A percentile compares a stretch with the other conserved stretches of the same genome.
Conservation (phyloP, 2,888 invertebrate genomes). For the Andricus quercusramuli region DNA sequence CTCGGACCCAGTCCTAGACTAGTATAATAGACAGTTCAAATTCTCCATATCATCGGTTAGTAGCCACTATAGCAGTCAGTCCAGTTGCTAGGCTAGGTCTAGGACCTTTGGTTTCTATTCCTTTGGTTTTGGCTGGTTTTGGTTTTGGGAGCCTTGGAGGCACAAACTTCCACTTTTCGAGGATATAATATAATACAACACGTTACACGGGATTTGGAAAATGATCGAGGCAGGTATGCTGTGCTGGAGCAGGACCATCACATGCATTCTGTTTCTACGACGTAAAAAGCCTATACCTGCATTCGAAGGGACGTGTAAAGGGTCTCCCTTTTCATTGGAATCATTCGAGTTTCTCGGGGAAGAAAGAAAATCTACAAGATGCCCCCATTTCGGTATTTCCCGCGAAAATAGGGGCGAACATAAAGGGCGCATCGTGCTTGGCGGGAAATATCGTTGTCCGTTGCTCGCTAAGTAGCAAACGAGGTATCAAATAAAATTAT, state of each 20-base stretch:
- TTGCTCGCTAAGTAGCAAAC: neutral
- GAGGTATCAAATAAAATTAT: neutral
- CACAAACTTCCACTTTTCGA: neutral
- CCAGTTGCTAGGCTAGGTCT: constrained; percentile 32
- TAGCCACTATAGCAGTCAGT: neutral
- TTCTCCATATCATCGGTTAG: neutral
- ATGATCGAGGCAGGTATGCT: constrained; percentile 32
- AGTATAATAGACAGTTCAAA: neutral
- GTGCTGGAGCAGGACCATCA: too few relatives aligned
- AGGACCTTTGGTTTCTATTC: neutral
- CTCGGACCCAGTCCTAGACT: constrained; percentile 6
- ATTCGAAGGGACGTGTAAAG: constrained; percentile 10
- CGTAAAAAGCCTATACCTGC: constrained; percentile 30
- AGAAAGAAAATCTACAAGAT: constrained; percentile 29
- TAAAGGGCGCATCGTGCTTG: constrained; percentile 12
- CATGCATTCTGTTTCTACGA: neutral
- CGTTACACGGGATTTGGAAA: constrained; percentile 8
- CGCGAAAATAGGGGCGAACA: constrained; percentile 23
- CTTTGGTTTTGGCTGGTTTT: neutral
- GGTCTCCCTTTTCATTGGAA: constrained; percentile 11
- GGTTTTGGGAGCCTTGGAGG: neutral
- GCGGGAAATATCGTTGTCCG: constrained; percentile 5
- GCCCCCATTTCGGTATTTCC: constrained; percentile 32
- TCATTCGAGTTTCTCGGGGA: constrained; percentile 8
- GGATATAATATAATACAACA: neutral